These are phyloP conservation scores for Drosophila eugracilis DNA, from an alignment of 1,140 invertebrate species.

Conservation along the genomic window DNA sequence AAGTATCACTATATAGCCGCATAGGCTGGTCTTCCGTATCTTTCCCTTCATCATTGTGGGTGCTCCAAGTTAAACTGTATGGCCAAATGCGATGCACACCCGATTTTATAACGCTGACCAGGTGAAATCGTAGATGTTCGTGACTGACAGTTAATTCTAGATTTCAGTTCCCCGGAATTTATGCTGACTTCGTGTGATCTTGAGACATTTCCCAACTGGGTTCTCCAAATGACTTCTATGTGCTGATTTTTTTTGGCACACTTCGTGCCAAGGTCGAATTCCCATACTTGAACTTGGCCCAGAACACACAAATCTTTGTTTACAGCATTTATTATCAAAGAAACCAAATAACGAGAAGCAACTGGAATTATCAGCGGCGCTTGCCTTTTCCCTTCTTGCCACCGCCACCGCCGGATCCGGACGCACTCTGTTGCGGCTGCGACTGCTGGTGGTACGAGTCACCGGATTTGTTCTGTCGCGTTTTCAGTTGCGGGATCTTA, in stretches of 20 bases:
- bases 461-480: conserved; percentile 85
- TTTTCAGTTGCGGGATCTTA: conserved; percentile 97
- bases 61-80: conserved; percentile 39
- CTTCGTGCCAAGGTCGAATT: conserved; percentile 60
- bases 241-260: conserved; percentile 55
- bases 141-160: conserved; percentile 68
- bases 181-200: conserved; percentile 73
- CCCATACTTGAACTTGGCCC: conserved; percentile 69
- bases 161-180: conserved; percentile 67
- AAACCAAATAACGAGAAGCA: conserved; percentile 60
- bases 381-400: conserved; percentile 82
- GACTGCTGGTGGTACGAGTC: conserved; percentile 50
- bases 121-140: conserved; percentile 76
- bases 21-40: conserved; percentile 22
- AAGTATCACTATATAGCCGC: conserved; percentile 29
- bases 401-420: conserved; percentile 33
- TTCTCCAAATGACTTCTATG: conserved; percentile 26
- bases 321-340: conserved; percentile 65
- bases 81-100: conserved; percentile 19
- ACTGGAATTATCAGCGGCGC: conserved; percentile 60
- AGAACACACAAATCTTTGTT: conserved; percentile 29
- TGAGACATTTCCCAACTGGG: conserved; percentile 70
- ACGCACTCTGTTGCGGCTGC: conserved; percentile 54
- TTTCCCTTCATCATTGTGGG: conserved; percentile 43
- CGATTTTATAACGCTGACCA: conserved; percentile 74